These are phyloP conservation scores for Onychomys leucogaster DNA, from an alignment of 2,797 vertebrate genomes.

Conservation along the genomic window DNA sequence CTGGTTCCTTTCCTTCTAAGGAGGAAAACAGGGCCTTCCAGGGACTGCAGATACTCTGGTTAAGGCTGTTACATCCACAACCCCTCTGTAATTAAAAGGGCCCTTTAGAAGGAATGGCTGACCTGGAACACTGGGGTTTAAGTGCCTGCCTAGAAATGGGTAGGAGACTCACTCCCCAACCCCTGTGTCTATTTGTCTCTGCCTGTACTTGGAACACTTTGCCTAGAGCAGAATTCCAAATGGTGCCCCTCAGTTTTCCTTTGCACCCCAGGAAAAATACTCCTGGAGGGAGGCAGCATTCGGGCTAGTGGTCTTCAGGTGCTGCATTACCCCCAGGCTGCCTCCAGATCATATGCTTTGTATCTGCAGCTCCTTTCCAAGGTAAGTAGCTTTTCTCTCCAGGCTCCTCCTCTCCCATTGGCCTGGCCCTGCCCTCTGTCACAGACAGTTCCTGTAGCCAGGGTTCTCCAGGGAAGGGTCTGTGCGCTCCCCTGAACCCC, in stretches of 20 bases:
- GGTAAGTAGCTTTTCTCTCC: not conserved
- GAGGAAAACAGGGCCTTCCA: not conserved
- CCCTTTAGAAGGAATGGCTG: not conserved
- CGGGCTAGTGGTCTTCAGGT: not conserved
- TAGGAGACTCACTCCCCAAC: not conserved
- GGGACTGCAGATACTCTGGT: not conserved
- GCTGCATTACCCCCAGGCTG: not conserved
- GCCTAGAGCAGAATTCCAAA: not conserved
- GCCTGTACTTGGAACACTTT: not conserved
- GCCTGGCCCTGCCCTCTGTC: too few relatives aligned
- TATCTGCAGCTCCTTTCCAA: slow-evolving; percentile 1
- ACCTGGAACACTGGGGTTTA: not conserved
- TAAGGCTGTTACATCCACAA: not conserved
- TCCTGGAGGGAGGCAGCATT: not conserved
- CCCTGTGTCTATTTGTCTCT: not conserved
- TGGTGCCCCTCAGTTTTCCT: not conserved
- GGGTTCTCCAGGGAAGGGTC: not conserved
- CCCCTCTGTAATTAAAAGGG: not conserved
- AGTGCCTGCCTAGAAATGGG: rapidly evolving
- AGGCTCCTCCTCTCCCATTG: not conserved
- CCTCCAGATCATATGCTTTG: not conserved
- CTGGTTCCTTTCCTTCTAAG: slow-evolving; percentile 35
- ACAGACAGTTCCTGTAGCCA: too few relatives aligned
- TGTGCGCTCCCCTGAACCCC: not conserved
- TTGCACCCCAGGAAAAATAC: not conserved